Percentiles rank a stretch among this genome's conserved stretches.
Conservation (phyloP, 2,888 invertebrate species). For the Nomada hirtipes region DNA sequence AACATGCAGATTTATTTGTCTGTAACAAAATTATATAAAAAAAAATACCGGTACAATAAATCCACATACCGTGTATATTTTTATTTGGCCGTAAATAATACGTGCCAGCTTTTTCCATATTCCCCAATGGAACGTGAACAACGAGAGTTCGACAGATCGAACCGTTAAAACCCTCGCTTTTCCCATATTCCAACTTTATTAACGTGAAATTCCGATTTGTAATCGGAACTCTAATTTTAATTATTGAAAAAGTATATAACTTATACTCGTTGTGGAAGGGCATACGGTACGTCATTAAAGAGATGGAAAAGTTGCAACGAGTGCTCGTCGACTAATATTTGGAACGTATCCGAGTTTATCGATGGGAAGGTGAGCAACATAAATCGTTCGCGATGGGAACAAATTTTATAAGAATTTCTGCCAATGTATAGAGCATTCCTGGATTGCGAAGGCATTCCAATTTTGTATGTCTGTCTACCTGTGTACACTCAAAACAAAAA, state of each 20-base stretch:
- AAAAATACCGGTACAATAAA: conserved; percentile 12
- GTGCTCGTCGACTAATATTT: conserved; percentile 11
- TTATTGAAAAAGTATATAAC: background rate
- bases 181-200: conserved; percentile 3
- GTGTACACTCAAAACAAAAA: background rate
- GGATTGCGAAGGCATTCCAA: background rate
- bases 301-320: background rate
- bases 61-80: conserved; percentile 9
- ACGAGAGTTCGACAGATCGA: conserved; percentile 5
- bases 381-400: background rate
- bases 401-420: conserved; percentile 15
- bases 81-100: conserved; percentile 38
- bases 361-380: conserved; percentile 8
- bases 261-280: background rate
- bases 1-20: conserved; percentile 12
- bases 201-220: background rate
- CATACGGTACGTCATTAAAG: background rate
- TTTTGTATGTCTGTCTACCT: background rate
- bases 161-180: conserved; percentile 4
- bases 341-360: background rate
- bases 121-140: conserved; percentile 8
- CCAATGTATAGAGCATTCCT: conserved; percentile 1
- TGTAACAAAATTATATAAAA: conserved; percentile 14
- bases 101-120: background rate
- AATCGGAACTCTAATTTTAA: conserved; percentile 11